Percentiles rank a stretch among this genome's conserved stretches.
Evolutionary conservation across 2,797 vertebrate species (phyloP).

Genomic region (Melanotaenia maccullochi): DNA sequence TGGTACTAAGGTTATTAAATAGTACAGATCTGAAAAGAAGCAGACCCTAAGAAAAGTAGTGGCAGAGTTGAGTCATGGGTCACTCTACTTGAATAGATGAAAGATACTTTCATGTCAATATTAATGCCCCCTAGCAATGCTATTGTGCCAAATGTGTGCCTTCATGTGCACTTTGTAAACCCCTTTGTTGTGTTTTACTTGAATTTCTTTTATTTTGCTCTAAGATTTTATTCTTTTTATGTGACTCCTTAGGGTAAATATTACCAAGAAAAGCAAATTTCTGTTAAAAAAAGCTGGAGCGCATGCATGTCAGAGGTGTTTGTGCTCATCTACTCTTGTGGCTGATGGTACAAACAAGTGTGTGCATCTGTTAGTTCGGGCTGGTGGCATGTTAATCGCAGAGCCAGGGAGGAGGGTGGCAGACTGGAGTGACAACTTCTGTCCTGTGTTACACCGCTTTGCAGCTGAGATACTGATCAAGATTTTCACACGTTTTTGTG

Average conservation of each 20-base stretch:
- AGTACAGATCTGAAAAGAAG: no score
- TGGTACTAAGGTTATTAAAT: no score
- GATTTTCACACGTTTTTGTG: slow-evolving; percentile 36
- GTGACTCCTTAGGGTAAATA: not conserved
- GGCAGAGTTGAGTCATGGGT: no score
- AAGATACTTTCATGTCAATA: not conserved
- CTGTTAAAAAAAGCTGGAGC: slow-evolving; percentile 19
- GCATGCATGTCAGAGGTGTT: slow-evolving; percentile 20
- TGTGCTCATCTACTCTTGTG: slow-evolving; percentile 24
- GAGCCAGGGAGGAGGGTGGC: slow-evolving; percentile 33
- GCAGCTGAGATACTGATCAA: slow-evolving; percentile 40
- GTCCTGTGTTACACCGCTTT: slow-evolving; percentile 22
- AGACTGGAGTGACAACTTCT: slow-evolving; percentile 55
- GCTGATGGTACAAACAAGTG: slow-evolving; percentile 31
- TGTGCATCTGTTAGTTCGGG: slow-evolving; percentile 46
- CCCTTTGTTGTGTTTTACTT: not conserved
- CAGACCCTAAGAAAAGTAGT: no score
- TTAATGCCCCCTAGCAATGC: not conserved
- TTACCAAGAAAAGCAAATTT: slow-evolving; percentile 4
- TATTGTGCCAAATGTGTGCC: not conserved
- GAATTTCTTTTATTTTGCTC: slow-evolving; percentile 1
- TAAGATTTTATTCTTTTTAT: slow-evolving; percentile 12
- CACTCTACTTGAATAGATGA: no score
- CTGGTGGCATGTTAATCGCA: slow-evolving; percentile 30
- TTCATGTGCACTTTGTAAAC: not conserved